Conservation (phyloP, 2,113 vertebrate species). For the Prinia subflava region DNA sequence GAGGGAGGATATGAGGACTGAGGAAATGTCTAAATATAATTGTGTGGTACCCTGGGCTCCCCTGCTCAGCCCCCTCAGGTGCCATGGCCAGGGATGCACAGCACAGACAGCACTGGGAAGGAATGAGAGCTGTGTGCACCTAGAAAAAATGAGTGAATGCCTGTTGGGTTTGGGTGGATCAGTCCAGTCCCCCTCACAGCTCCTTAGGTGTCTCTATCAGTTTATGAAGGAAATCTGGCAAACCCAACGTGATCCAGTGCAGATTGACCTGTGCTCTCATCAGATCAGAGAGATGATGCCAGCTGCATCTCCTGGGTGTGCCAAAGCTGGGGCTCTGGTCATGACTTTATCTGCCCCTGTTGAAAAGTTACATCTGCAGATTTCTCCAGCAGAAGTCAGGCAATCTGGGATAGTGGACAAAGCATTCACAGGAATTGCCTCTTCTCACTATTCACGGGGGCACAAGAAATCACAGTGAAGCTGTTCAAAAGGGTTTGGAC, state of each 20-base stretch:
- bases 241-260: accelerated
- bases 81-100: background rate
- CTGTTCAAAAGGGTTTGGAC: background rate
- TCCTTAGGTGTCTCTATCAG: accelerated
- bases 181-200: accelerated
- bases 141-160: accelerated
- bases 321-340: background rate
- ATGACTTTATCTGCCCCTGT: background rate
- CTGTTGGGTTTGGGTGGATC: background rate
- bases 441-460: background rate
- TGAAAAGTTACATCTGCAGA: background rate
- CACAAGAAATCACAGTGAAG: background rate
- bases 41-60: background rate
- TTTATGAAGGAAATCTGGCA: background rate
- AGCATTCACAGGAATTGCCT: background rate
- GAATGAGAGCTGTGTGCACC: background rate
- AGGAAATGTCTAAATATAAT: accelerated
- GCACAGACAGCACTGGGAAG: accelerated
- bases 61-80: accelerated
- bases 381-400: background rate
- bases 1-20: background rate
- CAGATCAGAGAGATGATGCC: accelerated
- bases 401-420: background rate
- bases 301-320: background rate
- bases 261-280: background rate